Evolutionary conservation across 2,888 invertebrate genomes (phyloP).

Genomic region (Caenorhabditis macrosperma): DNA sequence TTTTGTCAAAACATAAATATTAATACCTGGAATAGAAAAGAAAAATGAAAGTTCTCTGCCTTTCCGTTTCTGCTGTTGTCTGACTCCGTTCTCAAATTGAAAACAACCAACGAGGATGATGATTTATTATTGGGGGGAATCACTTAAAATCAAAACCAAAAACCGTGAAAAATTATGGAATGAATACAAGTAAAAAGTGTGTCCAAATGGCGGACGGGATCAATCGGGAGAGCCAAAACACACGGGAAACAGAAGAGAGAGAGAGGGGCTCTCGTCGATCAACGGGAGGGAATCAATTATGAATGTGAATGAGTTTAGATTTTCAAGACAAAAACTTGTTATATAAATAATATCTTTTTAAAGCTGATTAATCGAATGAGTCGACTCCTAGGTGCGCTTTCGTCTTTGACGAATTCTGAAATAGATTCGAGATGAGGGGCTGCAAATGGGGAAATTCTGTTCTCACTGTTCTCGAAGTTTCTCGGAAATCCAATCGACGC

Average conservation of each 20-base stretch:
- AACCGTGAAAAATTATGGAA: conserved; percentile 42
- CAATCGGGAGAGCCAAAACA: background rate
- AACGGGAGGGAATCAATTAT: conserved; percentile 24
- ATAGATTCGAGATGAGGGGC: background rate
- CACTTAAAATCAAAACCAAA: background rate
- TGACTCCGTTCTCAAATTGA: no score
- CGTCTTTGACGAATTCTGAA: conserved; percentile 53
- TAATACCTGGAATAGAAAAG: no score
- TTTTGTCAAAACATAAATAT: conserved; percentile 83
- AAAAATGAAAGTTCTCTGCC: no score
- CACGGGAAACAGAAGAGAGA: conserved; percentile 13
- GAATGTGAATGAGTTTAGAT: conserved; percentile 15
- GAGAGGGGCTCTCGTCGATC: background rate
- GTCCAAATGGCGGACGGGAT: background rate
- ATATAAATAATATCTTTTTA: background rate
- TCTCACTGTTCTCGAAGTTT: conserved; percentile 38
- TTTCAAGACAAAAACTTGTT: background rate
- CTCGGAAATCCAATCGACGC: conserved; percentile 44
- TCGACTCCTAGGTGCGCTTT: conserved; percentile 23
- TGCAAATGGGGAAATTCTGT: background rate
- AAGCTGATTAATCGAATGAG: conserved; percentile 7
- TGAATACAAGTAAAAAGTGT: conserved; percentile 44
- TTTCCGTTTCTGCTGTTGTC: no score
- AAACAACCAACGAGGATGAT: background rate
- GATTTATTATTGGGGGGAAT: background rate